phyloP scores from a whole-genome alignment of 1,140 invertebrate species.

The Tetragnatha versicolor region DNA sequence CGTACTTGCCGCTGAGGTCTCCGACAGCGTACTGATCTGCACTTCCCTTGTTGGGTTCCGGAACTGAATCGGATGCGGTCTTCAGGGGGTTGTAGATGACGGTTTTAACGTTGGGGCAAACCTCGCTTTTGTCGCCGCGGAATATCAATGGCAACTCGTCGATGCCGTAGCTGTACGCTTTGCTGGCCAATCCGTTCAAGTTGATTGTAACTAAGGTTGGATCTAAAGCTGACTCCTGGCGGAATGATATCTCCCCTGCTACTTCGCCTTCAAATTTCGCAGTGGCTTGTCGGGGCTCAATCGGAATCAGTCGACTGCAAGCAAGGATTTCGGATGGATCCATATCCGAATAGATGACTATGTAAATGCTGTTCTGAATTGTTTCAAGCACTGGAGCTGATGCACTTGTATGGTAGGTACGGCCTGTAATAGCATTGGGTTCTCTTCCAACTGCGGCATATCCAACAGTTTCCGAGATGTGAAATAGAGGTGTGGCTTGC shows the following conservation, averaged over 20 bases:
- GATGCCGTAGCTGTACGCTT: conserved; percentile 67
- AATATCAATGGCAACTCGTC: conserved; percentile 67
- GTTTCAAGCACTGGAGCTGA: conserved; percentile 61
- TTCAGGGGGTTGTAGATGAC: conserved; percentile 68
- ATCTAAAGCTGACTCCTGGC: conserved; percentile 83
- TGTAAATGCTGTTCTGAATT: conserved; percentile 75
- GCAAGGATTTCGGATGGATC: conserved; percentile 79
- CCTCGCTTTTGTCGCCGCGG: conserved; percentile 59
- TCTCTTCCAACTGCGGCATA: conserved; percentile 55
- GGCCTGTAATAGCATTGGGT: conserved; percentile 43
- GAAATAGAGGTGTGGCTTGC: conserved; percentile 41
- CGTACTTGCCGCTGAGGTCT: conserved; percentile 86
- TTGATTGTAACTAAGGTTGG: conserved; percentile 81
- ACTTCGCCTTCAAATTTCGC: conserved; percentile 81
- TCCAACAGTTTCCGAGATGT: conserved; percentile 41
- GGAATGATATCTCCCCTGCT: conserved; percentile 78
- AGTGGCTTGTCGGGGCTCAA: conserved; percentile 65
- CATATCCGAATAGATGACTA: conserved; percentile 83
- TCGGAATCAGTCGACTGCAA: conserved; percentile 78
- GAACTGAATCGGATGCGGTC: conserved; percentile 58
- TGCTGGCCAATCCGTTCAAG: conserved; percentile 69
- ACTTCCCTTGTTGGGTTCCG: conserved; percentile 65
- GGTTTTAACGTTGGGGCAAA: conserved; percentile 63
- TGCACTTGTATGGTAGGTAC: conserved; percentile 42
- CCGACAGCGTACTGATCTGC: conserved; percentile 88